Base-by-base conservation (phyloP, 2,113 vertebrate genomes). In the Buteo buteo region DNA sequence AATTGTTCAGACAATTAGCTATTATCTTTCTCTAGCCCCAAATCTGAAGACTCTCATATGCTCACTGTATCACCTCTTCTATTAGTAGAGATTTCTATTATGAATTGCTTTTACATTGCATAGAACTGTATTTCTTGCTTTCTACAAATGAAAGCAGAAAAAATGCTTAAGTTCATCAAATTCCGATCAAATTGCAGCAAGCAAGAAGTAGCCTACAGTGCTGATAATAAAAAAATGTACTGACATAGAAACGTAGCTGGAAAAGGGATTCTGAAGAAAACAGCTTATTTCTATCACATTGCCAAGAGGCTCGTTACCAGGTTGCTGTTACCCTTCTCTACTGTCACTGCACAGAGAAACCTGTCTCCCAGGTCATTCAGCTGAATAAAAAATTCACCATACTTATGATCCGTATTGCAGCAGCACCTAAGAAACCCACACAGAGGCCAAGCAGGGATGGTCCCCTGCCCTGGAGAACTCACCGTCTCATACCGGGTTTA, bases 1-100 rank as follows among this genome's bases (percentile, higher is more conserved):
- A 94, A 95, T 77, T 97, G 85, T 73, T 93, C 42, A 69, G 54
- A 69, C 71, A 94, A 94, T 97, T 95, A 94, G 82, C 62, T 62
- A 15, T 79, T 94, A 91, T 89, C 65, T 82, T 95, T 92, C 85
- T 80, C 57, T 52, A 82, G 66, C 66, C 66, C 59, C 81, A 95
- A 94, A 96, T 79, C 36, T 67, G 89, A 97, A 83, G 61, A n/a
- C 20, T 85, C 69, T 85, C 36, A 82, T 45, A 73, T 25, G 49
- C 58, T 77, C 1, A 0, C 22, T 36, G 28, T 26, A 93, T 57
- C 40, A 71, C 32, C 40, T 76, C 32, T 91, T 79, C 55, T 88
- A 9, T 49, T 70, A 89, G 40, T 10, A 82, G 47, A 94, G 13
- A 70, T 80, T 93, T 82, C 85, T 86, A 24, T 47, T 83, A 82